Percentiles rank a stretch among this genome's conserved stretches.
Conservation (phyloP, 2,113 vertebrate genomes). For the Murina feae region DNA sequence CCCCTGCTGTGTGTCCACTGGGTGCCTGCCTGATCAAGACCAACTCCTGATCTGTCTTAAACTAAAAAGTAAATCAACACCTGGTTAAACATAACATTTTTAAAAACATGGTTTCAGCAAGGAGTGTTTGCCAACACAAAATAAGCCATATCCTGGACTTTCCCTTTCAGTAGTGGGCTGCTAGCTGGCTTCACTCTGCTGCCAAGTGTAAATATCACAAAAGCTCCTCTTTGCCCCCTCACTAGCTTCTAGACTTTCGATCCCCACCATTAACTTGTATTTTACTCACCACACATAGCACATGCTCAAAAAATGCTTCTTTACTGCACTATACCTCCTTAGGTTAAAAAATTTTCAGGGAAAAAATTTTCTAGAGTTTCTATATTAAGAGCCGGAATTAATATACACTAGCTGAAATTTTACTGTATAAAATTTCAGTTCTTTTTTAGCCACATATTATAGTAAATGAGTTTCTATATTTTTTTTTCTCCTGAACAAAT, state of each 20-base stretch:
- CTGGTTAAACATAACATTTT: background rate
- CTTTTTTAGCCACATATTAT: background rate
- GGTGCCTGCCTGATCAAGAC: background rate
- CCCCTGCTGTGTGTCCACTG: background rate
- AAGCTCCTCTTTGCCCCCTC: background rate
- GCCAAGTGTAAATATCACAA: background rate
- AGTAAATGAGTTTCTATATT: background rate
- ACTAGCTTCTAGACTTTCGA: background rate
- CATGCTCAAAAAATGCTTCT: background rate
- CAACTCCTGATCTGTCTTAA: background rate
- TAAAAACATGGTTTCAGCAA: constrained; percentile 22
- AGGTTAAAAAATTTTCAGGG: background rate
- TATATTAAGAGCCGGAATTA: constrained; percentile 16
- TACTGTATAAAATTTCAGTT: background rate
- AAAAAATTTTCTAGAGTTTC: background rate
- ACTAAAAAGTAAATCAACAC: background rate
- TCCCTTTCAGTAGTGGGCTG: background rate
- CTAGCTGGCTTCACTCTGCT: background rate
- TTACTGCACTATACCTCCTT: background rate
- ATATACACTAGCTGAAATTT: constrained; percentile 15
- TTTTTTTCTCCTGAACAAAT: background rate
- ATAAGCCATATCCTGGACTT: background rate
- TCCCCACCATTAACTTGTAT: background rate
- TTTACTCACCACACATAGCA: background rate
- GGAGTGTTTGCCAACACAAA: background rate